phyloP scores from a whole-genome alignment of 2,888 invertebrate genomes.

The Erebia ligea region DNA sequence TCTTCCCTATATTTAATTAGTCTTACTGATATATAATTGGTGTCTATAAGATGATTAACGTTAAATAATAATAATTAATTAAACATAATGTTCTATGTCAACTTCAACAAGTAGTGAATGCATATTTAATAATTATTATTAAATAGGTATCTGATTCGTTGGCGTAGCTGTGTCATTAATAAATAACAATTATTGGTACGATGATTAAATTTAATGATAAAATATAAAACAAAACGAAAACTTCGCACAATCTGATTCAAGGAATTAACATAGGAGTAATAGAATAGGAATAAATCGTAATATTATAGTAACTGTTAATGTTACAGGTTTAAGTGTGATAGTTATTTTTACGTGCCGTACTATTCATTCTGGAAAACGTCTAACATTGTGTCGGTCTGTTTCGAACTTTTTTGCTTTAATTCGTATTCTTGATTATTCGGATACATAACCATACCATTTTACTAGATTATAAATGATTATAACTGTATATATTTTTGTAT shows the following conservation, averaged over 20 bases:
- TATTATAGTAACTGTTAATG: constrained; percentile 60
- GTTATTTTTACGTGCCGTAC: constrained; percentile 47
- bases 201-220: constrained; percentile 58
- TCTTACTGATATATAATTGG: constrained; percentile 65
- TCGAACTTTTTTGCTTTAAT: constrained; percentile 17
- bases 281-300: constrained; percentile 60
- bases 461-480: constrained; percentile 12
- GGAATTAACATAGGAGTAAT: constrained; percentile 74
- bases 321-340: constrained; percentile 54
- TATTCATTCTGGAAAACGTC: constrained; percentile 33
- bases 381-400: constrained; percentile 31
- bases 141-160: constrained; percentile 57
- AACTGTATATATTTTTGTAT: constrained; percentile 25
- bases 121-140: constrained; percentile 53
- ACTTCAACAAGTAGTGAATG: constrained; percentile 62
- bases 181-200: constrained; percentile 48
- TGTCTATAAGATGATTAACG: constrained; percentile 71
- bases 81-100: constrained; percentile 57
- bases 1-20: constrained; percentile 59
- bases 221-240: constrained; percentile 62
- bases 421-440: neutral
- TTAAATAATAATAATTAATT: constrained; percentile 57
- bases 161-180: constrained; percentile 74
- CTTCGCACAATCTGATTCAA: constrained; percentile 80
- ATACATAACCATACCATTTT: constrained; percentile 16